phyloP scores from a whole-genome alignment of 2,797 vertebrate species.

The Aratinga solstitialis region DNA sequence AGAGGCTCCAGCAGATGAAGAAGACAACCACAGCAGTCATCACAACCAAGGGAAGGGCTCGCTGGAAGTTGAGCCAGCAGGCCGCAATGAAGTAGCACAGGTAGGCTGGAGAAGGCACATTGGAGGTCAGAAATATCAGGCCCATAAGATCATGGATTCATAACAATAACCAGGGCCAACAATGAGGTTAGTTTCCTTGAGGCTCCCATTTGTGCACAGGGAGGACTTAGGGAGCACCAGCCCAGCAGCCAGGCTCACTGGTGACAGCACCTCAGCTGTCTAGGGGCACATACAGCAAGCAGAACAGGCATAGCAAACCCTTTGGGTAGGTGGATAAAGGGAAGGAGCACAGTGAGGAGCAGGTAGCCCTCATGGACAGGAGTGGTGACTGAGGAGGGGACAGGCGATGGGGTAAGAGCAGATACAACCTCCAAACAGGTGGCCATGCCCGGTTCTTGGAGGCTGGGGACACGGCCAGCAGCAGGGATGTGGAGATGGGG shows the following conservation, averaged over 20 bases:
- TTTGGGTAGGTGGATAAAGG: neutral
- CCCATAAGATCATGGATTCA: fast-evolving
- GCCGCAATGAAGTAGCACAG: slow-evolving; percentile 87
- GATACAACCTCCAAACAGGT: neutral
- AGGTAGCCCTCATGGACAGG: neutral
- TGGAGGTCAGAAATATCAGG: neutral
- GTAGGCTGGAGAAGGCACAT: slow-evolving; percentile 78
- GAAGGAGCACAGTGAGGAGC: neutral
- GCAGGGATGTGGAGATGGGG: neutral
- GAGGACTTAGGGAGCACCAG: neutral
- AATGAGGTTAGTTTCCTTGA: neutral
- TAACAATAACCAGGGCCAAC: neutral
- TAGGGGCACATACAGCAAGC: neutral
- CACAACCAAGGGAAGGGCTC: slow-evolving; percentile 85
- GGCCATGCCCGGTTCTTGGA: neutral
- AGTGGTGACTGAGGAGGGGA: neutral
- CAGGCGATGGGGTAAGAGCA: neutral
- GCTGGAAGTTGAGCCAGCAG: slow-evolving; percentile 86
- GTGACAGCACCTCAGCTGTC: neutral
- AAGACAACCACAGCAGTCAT: slow-evolving; percentile 82
- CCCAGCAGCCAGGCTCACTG: neutral
- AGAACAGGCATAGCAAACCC: neutral
- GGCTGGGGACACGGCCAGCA: neutral
- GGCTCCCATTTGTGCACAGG: fast-evolving
- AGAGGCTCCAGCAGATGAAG: slow-evolving; percentile 70